These are phyloP conservation scores for Microplitis mediator DNA, from an alignment of 1,140 invertebrate genomes.

Conservation along the genomic window DNA sequence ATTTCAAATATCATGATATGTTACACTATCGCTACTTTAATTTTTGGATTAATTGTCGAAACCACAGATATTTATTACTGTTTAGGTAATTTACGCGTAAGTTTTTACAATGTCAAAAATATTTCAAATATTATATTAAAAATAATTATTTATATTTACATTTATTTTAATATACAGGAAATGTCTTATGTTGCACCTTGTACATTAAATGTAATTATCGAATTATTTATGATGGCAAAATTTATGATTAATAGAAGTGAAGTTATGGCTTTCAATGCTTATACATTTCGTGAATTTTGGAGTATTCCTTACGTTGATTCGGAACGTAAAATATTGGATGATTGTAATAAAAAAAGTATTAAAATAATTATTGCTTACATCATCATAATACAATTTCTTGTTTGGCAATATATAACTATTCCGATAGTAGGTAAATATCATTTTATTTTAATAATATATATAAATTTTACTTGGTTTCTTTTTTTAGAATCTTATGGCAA, in stretches of 20 bases:
- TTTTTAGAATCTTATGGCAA: slow-evolving; percentile 14
- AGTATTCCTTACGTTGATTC: slow-evolving; percentile 25
- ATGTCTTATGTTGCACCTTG: slow-evolving; percentile 33
- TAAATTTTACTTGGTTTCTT: slow-evolving; percentile 25
- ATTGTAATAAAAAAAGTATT: slow-evolving; percentile 33
- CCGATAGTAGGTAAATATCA: slow-evolving; percentile 37
- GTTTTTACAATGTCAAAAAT: background rate
- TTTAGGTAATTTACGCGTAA: slow-evolving; percentile 33
- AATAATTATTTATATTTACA: background rate
- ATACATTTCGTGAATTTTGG: slow-evolving; percentile 38
- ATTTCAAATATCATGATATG: slow-evolving; percentile 31
- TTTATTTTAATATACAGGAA: slow-evolving; percentile 20
- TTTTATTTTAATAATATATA: background rate
- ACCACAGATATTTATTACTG: slow-evolving; percentile 35
- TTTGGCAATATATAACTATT: slow-evolving; percentile 34
- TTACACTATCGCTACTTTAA: slow-evolving; percentile 28
- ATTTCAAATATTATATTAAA: no score
- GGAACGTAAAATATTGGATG: slow-evolving; percentile 33
- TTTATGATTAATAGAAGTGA: slow-evolving; percentile 33
- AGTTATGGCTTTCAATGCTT: slow-evolving; percentile 35
- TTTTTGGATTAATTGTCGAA: slow-evolving; percentile 30
- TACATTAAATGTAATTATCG: slow-evolving; percentile 26
- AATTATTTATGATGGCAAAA: slow-evolving; percentile 29
- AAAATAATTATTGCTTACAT: slow-evolving; percentile 11
- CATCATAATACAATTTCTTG: slow-evolving; percentile 20